Evolutionary conservation across 2,888 invertebrate genomes (phyloP).

Genomic region (Calameuta filiformis): DNA sequence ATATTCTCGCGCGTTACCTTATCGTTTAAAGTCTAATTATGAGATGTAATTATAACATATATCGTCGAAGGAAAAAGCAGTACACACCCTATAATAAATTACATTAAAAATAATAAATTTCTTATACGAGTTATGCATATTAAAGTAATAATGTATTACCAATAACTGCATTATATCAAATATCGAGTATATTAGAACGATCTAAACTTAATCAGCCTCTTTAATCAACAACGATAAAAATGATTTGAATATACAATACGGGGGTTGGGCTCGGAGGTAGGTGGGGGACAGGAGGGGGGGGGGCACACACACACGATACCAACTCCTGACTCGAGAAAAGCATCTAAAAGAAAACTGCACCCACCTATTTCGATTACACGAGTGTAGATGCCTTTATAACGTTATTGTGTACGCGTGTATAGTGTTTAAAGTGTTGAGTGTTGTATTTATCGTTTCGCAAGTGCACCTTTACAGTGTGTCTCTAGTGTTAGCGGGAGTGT

Average conservation of each 20-base stretch:
- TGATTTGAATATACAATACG: constrained; percentile 31
- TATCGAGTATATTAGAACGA: constrained; percentile 14
- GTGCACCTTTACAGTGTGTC: not conserved
- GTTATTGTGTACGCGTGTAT: not conserved
- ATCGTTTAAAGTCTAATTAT: not conserved
- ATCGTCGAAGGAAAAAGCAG: not conserved
- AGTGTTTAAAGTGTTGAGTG: not conserved
- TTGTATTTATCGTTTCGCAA: not conserved
- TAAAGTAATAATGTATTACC: constrained; percentile 13
- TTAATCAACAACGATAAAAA: constrained; percentile 48
- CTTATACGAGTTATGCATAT: not conserved
- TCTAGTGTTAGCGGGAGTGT: not conserved
- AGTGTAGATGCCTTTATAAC: not conserved
- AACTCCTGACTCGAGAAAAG: not conserved
- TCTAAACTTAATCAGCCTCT: constrained; percentile 53
- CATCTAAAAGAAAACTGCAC: not conserved
- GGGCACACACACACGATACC: not conserved
- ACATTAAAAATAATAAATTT: not conserved
- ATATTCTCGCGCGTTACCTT: not conserved
- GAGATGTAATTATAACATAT: not conserved
- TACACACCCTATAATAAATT: not conserved
- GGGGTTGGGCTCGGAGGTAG: not conserved
- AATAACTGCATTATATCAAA: constrained; percentile 13
- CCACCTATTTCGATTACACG: not conserved
- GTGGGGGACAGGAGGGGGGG: too few relatives aligned